Percentiles rank a stretch among this genome's conserved stretches.
Conservation (phyloP, 2,113 vertebrate species). For the Cnemophilus loriae region DNA sequence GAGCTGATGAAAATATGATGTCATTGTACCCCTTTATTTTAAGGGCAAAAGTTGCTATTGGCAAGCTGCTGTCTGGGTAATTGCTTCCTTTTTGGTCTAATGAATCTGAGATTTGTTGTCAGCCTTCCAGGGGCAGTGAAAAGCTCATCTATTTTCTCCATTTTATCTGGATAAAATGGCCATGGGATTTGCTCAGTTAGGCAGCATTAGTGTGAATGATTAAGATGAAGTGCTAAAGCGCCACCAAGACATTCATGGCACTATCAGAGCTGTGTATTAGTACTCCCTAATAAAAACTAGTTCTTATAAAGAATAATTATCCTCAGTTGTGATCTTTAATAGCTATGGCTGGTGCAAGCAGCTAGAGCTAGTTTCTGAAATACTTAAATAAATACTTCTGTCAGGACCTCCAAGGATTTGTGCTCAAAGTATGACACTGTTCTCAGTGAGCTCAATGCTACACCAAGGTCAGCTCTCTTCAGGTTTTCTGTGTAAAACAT, state of each 20-base stretch:
- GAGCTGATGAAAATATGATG: background rate
- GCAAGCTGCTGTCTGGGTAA: slow-evolving; percentile 26
- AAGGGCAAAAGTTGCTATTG: slow-evolving; percentile 11
- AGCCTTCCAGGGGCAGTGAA: slow-evolving; percentile 29
- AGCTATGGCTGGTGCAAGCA: background rate
- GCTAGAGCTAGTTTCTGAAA: background rate
- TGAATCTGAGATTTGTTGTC: slow-evolving; percentile 45
- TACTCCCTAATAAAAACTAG: background rate
- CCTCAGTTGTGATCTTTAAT: background rate
- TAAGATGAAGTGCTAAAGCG: background rate
- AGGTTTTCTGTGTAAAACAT: background rate
- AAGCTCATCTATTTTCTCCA: slow-evolving; percentile 39
- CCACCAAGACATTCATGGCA: background rate
- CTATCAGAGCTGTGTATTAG: background rate
- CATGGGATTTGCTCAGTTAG: slow-evolving; percentile 40
- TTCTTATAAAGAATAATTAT: background rate
- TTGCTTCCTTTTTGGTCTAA: slow-evolving; percentile 38
- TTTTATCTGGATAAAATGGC: slow-evolving; percentile 22
- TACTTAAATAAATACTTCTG: background rate
- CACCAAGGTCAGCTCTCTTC: background rate
- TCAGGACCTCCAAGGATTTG: background rate
- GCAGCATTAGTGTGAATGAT: slow-evolving; percentile 16
- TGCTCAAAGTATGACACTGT: background rate
- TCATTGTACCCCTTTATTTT: background rate
- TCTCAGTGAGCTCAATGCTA: background rate